Conservation (phyloP, 2,888 invertebrate genomes). For the Carabus problematicus region DNA sequence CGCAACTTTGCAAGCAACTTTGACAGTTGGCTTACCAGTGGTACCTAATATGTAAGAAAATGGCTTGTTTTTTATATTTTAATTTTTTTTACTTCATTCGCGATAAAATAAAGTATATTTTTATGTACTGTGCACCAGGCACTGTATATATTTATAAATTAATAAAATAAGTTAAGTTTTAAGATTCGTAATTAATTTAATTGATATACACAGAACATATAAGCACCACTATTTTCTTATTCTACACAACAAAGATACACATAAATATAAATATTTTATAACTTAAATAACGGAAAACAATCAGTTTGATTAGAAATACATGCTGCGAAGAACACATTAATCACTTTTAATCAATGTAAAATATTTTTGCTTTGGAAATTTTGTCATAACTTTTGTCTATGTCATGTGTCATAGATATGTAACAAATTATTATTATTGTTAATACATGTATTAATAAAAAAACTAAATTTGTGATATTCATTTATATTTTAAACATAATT, state of each 20-base stretch:
- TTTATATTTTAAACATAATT: too few species aligned
- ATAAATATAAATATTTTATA: constrained; percentile 31
- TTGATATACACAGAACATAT: constrained; percentile 33
- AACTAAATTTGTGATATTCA: background rate
- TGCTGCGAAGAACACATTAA: constrained; percentile 7
- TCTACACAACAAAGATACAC: constrained; percentile 38
- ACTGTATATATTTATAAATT: too few species aligned
- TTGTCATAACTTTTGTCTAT: background rate
- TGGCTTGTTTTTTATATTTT: too few species aligned
- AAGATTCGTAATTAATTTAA: constrained; percentile 24
- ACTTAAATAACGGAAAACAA: constrained; percentile 17
- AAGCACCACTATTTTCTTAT: constrained; percentile 37
- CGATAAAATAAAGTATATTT: too few species aligned
- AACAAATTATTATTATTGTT: constrained; percentile 1
- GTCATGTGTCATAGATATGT: constrained; percentile 1
- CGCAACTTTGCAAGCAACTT: too few species aligned
- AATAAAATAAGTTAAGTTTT: background rate
- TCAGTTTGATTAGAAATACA: background rate
- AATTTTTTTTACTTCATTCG: too few species aligned
- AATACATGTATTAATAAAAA: background rate
- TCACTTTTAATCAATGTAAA: constrained; percentile 4
- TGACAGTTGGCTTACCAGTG: too few species aligned
- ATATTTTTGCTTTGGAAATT: too few species aligned
- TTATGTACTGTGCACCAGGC: too few species aligned
- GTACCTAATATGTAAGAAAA: too few species aligned